These are phyloP conservation scores for Dendrocincla tyrannina DNA, from an alignment of 2,797 vertebrate species.

Conservation along the genomic window DNA sequence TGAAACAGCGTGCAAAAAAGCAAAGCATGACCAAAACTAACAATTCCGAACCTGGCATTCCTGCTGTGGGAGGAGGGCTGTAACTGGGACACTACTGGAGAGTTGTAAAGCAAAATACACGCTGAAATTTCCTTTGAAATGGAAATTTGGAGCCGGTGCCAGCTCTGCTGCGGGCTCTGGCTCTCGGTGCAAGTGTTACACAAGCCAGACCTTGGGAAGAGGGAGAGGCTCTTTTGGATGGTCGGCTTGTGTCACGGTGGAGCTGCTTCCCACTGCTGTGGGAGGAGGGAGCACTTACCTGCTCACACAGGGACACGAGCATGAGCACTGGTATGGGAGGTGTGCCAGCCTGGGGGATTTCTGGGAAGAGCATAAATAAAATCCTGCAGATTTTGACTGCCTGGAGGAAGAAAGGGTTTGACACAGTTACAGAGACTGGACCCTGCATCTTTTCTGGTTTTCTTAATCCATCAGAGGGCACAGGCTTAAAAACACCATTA, in stretches of 20 bases:
- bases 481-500: not conserved
- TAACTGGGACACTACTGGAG: not conserved
- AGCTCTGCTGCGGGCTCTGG: constrained; percentile 9
- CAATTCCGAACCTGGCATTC: not conserved
- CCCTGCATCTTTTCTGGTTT: not conserved
- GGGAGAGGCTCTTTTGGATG: not conserved
- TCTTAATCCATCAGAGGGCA: not conserved
- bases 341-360: not conserved
- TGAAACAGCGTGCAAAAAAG: not conserved
- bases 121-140: constrained; percentile 47
- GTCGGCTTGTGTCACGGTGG: not conserved
- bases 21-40: not conserved
- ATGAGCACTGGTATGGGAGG: accelerated
- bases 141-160: constrained; percentile 27
- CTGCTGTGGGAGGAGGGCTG: constrained; percentile 5
- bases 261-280: not conserved
- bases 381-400: not conserved
- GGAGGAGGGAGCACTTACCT: not conserved
- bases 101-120: not conserved
- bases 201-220: constrained; percentile 38
- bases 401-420: not conserved
- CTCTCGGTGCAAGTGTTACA: not conserved
- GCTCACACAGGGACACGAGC: accelerated
- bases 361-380: not conserved
- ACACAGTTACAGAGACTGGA: not conserved